These are phyloP conservation scores for Paedocypris sp. DNA, from an alignment of 2,113 vertebrate species.

Conservation along the genomic window DNA sequence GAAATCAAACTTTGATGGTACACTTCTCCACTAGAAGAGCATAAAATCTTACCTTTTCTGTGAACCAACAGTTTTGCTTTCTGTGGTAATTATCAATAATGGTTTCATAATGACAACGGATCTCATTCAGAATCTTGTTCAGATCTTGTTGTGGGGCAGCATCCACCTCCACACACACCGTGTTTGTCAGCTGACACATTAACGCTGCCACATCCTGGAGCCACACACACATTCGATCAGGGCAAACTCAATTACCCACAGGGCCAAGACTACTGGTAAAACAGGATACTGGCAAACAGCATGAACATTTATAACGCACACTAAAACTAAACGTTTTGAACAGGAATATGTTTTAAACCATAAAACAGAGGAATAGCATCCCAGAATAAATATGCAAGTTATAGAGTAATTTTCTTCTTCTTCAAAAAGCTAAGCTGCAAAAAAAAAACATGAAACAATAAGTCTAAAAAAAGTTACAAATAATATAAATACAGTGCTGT, in stretches of 20 bases:
- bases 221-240: not conserved
- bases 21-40: not conserved
- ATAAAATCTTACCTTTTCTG: slow-evolving; percentile 60
- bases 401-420: too few relatives aligned
- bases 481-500: too few relatives aligned
- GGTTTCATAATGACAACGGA: slow-evolving; percentile 80
- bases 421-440: too few relatives aligned
- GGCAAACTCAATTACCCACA: not conserved
- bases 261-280: not conserved
- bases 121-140: slow-evolving; percentile 74
- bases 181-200: slow-evolving; percentile 67
- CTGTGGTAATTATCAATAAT: slow-evolving; percentile 84
- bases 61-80: slow-evolving; percentile 81
- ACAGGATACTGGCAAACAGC: not conserved
- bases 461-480: too few relatives aligned
- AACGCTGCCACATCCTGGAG: slow-evolving; percentile 74
- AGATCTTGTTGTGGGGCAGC: slow-evolving; percentile 78
- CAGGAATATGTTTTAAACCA: too few relatives aligned
- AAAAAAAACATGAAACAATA: too few relatives aligned
- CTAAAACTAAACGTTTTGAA: too few relatives aligned
- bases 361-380: too few relatives aligned
- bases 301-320: too few relatives aligned
- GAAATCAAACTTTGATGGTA: not conserved
- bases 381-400: too few relatives aligned
- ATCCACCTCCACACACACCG: slow-evolving; percentile 86